Evolutionary conservation across 2,888 invertebrate genomes (phyloP).

Genomic region (Lasioglossum leucozonium): DNA sequence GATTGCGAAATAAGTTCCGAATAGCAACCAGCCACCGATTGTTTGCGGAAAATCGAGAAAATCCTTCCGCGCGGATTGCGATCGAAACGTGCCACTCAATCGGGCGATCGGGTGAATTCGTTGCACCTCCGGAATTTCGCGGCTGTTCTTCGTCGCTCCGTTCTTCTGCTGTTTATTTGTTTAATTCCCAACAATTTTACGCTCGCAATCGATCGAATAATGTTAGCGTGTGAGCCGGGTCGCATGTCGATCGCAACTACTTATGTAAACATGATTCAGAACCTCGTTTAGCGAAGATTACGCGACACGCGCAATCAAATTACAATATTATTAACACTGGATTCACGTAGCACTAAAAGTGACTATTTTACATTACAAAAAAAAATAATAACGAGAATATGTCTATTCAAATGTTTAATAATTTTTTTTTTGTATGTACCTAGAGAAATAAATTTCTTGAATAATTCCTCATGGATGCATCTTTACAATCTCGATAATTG

Average conservation of each 20-base stretch:
- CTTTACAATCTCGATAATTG: not conserved
- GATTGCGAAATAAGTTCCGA: slow-evolving; percentile 42
- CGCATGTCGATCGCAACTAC: not conserved
- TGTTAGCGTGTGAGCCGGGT: slow-evolving; percentile 1
- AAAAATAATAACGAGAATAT: too few relatives aligned
- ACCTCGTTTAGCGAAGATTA: not conserved
- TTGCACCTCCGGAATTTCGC: not conserved
- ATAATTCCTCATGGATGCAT: not conserved
- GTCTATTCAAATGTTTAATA: not conserved
- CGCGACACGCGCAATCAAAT: not conserved
- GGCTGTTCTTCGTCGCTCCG: not conserved
- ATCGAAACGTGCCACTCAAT: slow-evolving; percentile 7
- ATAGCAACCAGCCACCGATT: slow-evolving; percentile 27
- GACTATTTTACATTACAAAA: not conserved
- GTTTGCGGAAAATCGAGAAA: slow-evolving; percentile 21
- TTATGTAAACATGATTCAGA: not conserved
- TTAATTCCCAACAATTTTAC: not conserved
- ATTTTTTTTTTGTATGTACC: not conserved
- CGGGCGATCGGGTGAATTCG: not conserved
- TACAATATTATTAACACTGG: not conserved
- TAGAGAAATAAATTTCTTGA: not conserved
- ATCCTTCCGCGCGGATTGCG: slow-evolving; percentile 13
- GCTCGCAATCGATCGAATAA: not conserved
- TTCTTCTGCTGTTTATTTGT: not conserved
- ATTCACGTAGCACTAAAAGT: not conserved